A percentile compares a stretch with the other conserved stretches of the same genome.
Conservation (phyloP, 1,140 invertebrate species). For the Drosophila micromelanica region DNA sequence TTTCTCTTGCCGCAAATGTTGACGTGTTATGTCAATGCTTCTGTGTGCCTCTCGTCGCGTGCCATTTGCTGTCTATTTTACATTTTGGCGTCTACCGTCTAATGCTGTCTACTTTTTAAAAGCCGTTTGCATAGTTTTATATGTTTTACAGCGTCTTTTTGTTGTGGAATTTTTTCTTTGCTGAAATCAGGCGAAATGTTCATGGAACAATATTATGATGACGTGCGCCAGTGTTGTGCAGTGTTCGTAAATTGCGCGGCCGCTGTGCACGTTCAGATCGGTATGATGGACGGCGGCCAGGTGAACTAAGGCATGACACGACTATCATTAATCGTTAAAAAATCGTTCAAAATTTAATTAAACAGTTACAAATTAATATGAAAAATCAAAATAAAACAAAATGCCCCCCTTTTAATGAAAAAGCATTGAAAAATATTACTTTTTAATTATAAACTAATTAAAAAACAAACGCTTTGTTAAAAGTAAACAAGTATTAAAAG, state of each 20-base stretch:
- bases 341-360: too few relatives aligned
- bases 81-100: slow-evolving; percentile 30
- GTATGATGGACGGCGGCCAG: background rate
- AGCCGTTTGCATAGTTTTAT: slow-evolving; percentile 10
- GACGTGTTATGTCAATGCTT: slow-evolving; percentile 80
- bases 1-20: slow-evolving; percentile 50
- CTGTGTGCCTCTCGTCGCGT: slow-evolving; percentile 34
- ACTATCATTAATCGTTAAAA: too few relatives aligned
- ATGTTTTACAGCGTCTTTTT: slow-evolving; percentile 1
- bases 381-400: too few relatives aligned
- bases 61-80: slow-evolving; percentile 12
- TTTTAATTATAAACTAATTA: too few relatives aligned
- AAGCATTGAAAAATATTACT: too few relatives aligned
- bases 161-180: slow-evolving; percentile 15
- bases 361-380: too few relatives aligned
- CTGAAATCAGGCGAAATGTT: slow-evolving; percentile 53
- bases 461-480: too few relatives aligned
- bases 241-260: too few relatives aligned
- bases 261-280: slow-evolving; percentile 16
- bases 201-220: slow-evolving; percentile 68
- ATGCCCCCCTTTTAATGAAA: too few relatives aligned
- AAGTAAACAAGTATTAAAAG: too few relatives aligned
- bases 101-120: background rate
- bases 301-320: too few relatives aligned
- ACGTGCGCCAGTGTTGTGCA: slow-evolving; percentile 50